Base-by-base conservation (phyloP, 2,888 invertebrate species). In the Drosophila aldrichi region DNA sequence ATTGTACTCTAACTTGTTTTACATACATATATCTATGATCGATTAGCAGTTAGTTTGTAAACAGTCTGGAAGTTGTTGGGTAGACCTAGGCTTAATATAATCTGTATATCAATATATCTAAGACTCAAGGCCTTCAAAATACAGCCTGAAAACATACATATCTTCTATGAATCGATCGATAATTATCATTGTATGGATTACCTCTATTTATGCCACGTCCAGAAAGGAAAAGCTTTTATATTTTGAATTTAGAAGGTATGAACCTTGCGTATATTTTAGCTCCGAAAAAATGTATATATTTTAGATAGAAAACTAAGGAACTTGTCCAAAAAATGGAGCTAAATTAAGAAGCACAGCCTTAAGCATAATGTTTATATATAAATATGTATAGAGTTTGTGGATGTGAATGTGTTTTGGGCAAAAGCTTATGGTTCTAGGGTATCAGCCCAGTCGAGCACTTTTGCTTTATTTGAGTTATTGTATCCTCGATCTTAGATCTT, bases 181-280 rank as follows among this genome's bases (percentile, higher is more conserved):
- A 9, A 22, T 3, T 44, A 44, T 16, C 22, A 14, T 14, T 44
- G 7, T 14, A 16, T 4, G 1, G 9, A 25, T 22, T 16, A 25
- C 16, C 1, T 25, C 16, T 25, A 0, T 16, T 8, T 4, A 4
- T 1, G n/a, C 29, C 46, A 16, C 10, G 8, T 2, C 14, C 20
- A 36, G 3, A 16, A 14, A 14, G 38, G 7, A 22, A 54, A 38
- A n/a, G 0, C 0, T 14, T 12, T 1, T 36, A 20, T 34, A 3
- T 36, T 36, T 36, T 12, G 12, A 12, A 14, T 36, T 36, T 14
- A 34, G 9, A 18, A 52, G 34, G 38, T 34, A 52, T 38, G 22
- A 22, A 22, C 14, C 38, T 52, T 38, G 54, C 25, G 38, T 54
- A 25, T 54, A 54, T 54, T 54, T 29, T 29, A 18, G 40, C 54